phyloP scores from a whole-genome alignment of 23 tunicate genomes.

The Trididemnum miniatum region DNA sequence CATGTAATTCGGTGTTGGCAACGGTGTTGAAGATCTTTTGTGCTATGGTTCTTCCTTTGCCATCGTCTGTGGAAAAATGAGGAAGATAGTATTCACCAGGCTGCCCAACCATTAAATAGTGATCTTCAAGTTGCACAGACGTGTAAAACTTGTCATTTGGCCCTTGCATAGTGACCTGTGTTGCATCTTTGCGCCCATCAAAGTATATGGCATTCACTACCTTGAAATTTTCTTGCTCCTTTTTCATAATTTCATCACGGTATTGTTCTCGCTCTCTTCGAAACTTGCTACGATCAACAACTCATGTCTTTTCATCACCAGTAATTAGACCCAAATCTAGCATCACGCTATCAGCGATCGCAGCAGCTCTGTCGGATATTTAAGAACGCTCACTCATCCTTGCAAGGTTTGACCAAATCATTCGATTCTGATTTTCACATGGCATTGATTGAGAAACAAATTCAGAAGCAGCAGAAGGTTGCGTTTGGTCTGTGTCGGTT shows the following conservation, averaged over 20 bases:
- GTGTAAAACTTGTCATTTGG: conserved; percentile 19
- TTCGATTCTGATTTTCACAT: conserved; percentile 21
- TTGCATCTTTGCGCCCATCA: conserved; percentile 41
- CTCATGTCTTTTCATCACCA: background rate
- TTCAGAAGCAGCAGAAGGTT: background rate
- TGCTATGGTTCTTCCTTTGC: conserved; percentile 26
- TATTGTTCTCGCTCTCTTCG: conserved; percentile 35
- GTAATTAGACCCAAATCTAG: conserved; percentile 19
- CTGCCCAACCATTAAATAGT: conserved; percentile 2
- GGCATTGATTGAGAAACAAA: background rate
- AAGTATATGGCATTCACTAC: conserved; percentile 23
- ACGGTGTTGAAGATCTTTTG: conserved; percentile 19
- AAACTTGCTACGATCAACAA: conserved; percentile 27
- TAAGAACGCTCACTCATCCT: conserved; percentile 24
- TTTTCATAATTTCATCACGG: background rate
- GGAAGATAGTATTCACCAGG: conserved; percentile 28
- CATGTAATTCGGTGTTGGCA: too few relatives aligned
- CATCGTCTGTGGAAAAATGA: conserved; percentile 31
- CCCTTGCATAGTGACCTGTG: background rate
- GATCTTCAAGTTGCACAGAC: conserved; percentile 21
- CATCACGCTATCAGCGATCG: conserved; percentile 30
- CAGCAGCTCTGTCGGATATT: conserved; percentile 29
- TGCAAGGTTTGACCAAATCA: conserved; percentile 24
- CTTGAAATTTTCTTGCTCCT: conserved; percentile 23
- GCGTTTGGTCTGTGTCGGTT: background rate